Conservation (phyloP, 2,888 invertebrate species). For the Oxystoma pomonae region DNA sequence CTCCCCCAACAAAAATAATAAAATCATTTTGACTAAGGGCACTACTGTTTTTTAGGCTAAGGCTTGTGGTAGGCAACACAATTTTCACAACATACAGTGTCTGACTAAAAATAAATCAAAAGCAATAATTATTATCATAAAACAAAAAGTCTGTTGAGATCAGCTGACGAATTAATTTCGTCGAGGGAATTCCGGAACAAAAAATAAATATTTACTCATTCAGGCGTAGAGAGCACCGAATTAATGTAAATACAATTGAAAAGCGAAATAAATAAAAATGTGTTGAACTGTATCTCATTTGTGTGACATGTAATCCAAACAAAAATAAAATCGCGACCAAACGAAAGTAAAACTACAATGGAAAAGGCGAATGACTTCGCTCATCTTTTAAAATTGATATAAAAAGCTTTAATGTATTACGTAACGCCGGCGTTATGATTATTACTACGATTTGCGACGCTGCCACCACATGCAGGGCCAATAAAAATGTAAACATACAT, state of each 20-base stretch:
- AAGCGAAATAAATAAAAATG: background rate
- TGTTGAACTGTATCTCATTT: background rate
- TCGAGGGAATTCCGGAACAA: background rate
- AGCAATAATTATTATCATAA: too few species aligned
- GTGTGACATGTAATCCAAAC: background rate
- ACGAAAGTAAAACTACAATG: background rate
- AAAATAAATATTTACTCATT: background rate
- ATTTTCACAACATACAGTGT: too few species aligned
- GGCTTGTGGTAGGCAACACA: too few species aligned
- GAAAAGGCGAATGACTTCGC: constrained; percentile 18
- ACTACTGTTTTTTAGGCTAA: too few species aligned
- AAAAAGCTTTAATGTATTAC: constrained; percentile 15
- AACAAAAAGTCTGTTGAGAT: too few species aligned
- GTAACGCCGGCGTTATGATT: background rate
- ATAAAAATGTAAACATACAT: background rate
- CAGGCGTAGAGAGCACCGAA: background rate
- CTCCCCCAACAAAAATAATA: too few species aligned
- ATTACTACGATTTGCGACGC: background rate
- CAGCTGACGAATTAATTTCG: background rate
- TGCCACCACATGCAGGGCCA: background rate
- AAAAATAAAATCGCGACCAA: background rate
- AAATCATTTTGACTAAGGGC: too few species aligned
- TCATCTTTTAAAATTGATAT: constrained; percentile 15
- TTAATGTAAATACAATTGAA: too few species aligned
- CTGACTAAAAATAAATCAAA: too few species aligned